Percentiles rank a stretch among this genome's conserved stretches.
Conservation (phyloP, 2,797 vertebrate species). For the Zalophus californianus region DNA sequence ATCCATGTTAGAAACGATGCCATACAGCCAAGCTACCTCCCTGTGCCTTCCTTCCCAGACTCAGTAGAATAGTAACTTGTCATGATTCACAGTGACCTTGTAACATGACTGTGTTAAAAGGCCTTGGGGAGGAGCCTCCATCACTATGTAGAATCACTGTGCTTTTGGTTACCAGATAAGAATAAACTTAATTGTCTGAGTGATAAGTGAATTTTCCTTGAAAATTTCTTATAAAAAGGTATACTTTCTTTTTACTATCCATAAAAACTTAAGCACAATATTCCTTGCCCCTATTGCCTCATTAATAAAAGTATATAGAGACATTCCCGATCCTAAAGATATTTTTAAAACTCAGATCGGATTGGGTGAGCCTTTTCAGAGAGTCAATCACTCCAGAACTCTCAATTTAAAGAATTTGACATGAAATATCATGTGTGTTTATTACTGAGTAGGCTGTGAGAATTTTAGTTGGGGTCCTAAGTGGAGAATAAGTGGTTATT, state of each 20-base stretch:
- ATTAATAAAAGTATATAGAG: background rate
- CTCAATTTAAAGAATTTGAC: background rate
- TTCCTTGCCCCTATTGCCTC: background rate
- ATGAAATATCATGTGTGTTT: background rate
- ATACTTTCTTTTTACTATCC: background rate
- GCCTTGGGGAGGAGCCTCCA: accelerated
- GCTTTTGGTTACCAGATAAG: background rate
- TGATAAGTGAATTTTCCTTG: background rate
- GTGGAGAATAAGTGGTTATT: background rate
- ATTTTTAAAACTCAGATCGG: background rate
- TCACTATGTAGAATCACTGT: background rate
- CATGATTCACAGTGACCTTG: background rate
- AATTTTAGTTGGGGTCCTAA: background rate
- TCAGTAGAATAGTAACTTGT: background rate
- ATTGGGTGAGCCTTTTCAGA: background rate
- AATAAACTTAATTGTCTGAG: constrained; percentile 8
- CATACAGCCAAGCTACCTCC: background rate
- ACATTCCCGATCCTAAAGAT: background rate
- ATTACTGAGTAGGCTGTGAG: background rate
- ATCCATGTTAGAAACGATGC: background rate
- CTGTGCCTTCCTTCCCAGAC: background rate
- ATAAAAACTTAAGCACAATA: background rate
- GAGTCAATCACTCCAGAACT: background rate
- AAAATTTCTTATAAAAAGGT: background rate
- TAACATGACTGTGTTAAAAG: background rate